Base-by-base conservation (phyloP, 1,140 invertebrate genomes). In the Drosophila pseudoananassae region DNA sequence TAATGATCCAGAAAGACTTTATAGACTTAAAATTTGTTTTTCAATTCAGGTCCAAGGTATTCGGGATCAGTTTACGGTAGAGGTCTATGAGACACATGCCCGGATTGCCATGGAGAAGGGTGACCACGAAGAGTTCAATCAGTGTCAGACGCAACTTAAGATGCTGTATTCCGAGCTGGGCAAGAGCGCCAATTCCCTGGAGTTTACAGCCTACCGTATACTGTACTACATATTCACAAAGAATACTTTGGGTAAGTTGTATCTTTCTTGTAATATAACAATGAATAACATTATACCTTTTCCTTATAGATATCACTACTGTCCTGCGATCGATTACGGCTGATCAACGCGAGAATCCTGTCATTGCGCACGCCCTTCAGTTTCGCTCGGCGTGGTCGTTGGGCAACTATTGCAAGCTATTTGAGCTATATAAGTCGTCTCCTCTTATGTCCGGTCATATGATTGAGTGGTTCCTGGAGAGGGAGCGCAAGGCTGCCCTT, bases 121-220 rank as follows among this genome's bases (percentile, higher is more conserved):
- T 45, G 98, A 99, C 91, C 98, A 99, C 92, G 98, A 98, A 92
- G 98, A 99, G 92, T 99, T 99, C 91, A 99, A 99, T 93, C 98
- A 99, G 91, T 99, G 98, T 92, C 98, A 99, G 93, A 98, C 98
- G 38, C 98, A 99, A 93, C 93, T 99, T 25, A 97, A 97, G 93
- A 96, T 97, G 93, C 93, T 99, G 8, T 99, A 98, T 92, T 92
- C 94, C 59, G 96, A 97, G 88, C 92, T 96, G 25, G 82, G 95
- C 55, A 94, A 94, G 20, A 94, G 80, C 45, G 50, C 43, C 1
- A 96, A 98, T 93, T 92, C 93, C 50, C 94, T 96, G 65, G 98
- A 99, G 93, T 99, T 99, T 92, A 96, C 95, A 38, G 97, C 98
- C 56, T 99, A 99, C 93, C 94, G 96, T 64, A 98, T 99, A 92